Evolutionary conservation across 2,113 vertebrate genomes (phyloP), one percentile per base, ranked within the genome.

Genomic region (Xiphorhynchus elegans): DNA sequence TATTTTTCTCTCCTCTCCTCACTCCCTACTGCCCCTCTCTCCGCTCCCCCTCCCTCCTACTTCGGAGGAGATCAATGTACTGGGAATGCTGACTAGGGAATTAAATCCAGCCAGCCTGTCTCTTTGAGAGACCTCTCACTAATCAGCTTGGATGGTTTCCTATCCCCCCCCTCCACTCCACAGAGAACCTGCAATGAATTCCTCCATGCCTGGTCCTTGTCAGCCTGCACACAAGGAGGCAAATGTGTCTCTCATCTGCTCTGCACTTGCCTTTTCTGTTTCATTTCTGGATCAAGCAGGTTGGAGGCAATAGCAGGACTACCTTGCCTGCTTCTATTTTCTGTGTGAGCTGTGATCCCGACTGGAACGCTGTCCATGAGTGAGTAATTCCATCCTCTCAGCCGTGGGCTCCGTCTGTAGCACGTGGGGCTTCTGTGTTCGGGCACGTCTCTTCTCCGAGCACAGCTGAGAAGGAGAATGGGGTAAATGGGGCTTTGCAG

Each of bases 81-180:
- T 73, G 87, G 93, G 95, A 96, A 97, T 96, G 93, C 94, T 96
- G 96, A 96, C 93, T 89, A 79, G 95, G 89, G 95, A 97, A 85
- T 93, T 94, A 82, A 95, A 95, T 47, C 94, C 89, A 91, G 93
- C 80, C 93, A 94, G 89, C 78, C 84, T 91, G 91, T 92, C 96
- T 97, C 84, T 91, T 82, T 85, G 74, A 96, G 87, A 94, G 79
- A 91, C 90, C 91, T 91, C 95, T 96, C 84, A 62, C 94, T 96
- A 95, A 96, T 96, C 96, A 96, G 89, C 96, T 94, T 90, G 91
- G 91, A 96, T n/a, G 55, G 74, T 59, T 95, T 95, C 93, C 96
- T 87, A 42, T 50, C 87, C 72, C 84, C 74, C 49, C 74, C 87
- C 37, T 37, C 84, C 84, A 26, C 69, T 58, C 9, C 0, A 3